Conservation (phyloP, 2,797 vertebrate species). For the Myotis pilosus region DNA sequence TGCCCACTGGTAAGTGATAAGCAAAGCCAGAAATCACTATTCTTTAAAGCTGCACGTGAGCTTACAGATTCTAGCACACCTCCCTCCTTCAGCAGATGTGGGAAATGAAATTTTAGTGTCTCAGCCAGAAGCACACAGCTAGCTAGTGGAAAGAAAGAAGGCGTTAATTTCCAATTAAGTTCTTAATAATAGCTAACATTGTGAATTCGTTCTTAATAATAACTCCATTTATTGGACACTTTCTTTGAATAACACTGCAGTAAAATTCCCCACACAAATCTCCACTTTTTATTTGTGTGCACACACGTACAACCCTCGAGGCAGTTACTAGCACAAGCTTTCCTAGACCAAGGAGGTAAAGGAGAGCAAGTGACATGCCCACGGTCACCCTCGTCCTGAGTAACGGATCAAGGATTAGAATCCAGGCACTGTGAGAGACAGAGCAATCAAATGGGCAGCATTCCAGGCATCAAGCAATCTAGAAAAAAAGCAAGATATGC, state of each 20-base stretch:
- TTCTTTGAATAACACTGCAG: neutral
- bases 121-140: conserved; percentile 25
- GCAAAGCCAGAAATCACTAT: neutral
- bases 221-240: neutral
- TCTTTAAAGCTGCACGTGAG: neutral
- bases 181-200: neutral
- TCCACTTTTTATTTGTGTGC: neutral
- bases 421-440: neutral
- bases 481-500: neutral
- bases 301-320: neutral
- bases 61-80: neutral
- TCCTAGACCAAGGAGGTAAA: neutral
- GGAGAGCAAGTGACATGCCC: neutral
- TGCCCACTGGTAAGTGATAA: neutral
- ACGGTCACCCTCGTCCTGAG: neutral
- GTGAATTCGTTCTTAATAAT: neutral
- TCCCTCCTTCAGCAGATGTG: neutral
- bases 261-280: neutral
- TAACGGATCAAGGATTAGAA: neutral
- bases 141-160: neutral
- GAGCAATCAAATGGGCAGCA: neutral
- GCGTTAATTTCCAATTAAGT: conserved; percentile 11
- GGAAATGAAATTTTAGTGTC: neutral
- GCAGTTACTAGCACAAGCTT: neutral
- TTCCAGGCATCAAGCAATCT: neutral